phyloP scores from a whole-genome alignment of 2,888 invertebrate species.

The Ptychoptera albimana region DNA sequence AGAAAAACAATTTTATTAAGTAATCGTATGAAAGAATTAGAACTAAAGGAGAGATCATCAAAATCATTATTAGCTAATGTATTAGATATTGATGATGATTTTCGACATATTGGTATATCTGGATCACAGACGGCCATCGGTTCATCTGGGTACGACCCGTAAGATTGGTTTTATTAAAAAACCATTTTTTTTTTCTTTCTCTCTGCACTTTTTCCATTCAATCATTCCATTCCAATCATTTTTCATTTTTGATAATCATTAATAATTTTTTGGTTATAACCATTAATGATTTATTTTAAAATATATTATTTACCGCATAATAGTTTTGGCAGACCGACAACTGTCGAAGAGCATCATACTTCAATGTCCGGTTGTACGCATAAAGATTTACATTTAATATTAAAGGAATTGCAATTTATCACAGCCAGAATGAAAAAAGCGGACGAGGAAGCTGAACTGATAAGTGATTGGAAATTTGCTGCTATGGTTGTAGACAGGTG shows the following conservation, averaged over 20 bases:
- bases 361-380: constrained; percentile 52
- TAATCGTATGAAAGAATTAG: constrained; percentile 82
- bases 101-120: constrained; percentile 54
- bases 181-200: background rate
- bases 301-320: constrained; percentile 12
- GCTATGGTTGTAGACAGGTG: constrained; percentile 94
- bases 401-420: constrained; percentile 87
- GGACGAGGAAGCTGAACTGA: constrained; percentile 83
- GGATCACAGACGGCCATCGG: constrained; percentile 41
- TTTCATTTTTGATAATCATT: background rate
- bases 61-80: constrained; percentile 90
- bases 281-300: background rate
- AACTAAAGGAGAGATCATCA: constrained; percentile 84
- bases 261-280: background rate
- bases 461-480: constrained; percentile 96
- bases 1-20: constrained; percentile 79
- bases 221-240: background rate
- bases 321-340: constrained; percentile 59
- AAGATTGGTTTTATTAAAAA: background rate
- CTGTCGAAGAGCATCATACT: constrained; percentile 53
- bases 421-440: constrained; percentile 87
- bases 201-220: background rate
- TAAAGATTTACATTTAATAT: constrained; percentile 76
- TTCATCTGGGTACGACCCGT: constrained; percentile 40
- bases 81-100: constrained; percentile 90